Evolutionary conservation across 2,888 invertebrate species (phyloP).

Genomic region (Agonopterix arenella): DNA sequence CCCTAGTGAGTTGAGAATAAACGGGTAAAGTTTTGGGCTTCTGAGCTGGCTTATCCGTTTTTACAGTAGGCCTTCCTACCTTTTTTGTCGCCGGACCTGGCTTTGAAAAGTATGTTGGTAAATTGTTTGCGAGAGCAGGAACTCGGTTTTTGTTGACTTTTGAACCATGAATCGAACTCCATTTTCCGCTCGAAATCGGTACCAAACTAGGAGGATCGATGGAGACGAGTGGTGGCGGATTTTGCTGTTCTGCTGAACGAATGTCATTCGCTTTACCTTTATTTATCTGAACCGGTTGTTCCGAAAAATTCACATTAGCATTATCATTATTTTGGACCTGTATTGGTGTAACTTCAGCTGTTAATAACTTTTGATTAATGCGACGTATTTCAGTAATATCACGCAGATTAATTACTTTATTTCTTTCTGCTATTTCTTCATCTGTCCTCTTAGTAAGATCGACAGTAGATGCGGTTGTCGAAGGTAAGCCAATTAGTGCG

Average conservation of each 20-base stretch:
- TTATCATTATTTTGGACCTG: background rate
- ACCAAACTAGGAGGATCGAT: too few relatives aligned
- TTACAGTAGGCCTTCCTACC: background rate
- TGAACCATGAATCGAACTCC: too few relatives aligned
- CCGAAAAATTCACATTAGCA: background rate
- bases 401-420: slow-evolving; percentile 45
- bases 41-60: background rate
- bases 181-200: too few relatives aligned
- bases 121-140: too few relatives aligned
- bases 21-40: background rate
- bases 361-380: slow-evolving; percentile 48
- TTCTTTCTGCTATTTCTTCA: slow-evolving; percentile 27
- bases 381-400: slow-evolving; percentile 46
- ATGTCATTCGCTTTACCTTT: too few relatives aligned
- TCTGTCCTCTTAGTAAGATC: slow-evolving; percentile 1
- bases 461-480: background rate
- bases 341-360: slow-evolving; percentile 54
- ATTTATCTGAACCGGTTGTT: background rate
- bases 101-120: too few relatives aligned
- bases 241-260: background rate
- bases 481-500: background rate
- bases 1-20: background rate
- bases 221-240: background rate
- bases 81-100: background rate
- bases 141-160: background rate